Evolutionary conservation across 2,797 vertebrate species (phyloP).

Genomic region (Mastacembelus armatus): DNA sequence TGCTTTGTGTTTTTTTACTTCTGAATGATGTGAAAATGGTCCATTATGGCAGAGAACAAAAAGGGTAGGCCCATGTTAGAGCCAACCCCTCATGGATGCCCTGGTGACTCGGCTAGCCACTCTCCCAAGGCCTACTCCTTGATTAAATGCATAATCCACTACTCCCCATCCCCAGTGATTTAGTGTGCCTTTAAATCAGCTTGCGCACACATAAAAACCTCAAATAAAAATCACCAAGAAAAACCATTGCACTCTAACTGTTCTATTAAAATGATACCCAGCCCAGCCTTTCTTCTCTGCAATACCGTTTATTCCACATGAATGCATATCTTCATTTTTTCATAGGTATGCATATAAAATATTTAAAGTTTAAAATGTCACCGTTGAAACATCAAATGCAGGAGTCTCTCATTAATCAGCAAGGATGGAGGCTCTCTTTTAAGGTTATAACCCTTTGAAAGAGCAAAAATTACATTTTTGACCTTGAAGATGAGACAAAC

Average conservation of each 20-base stretch:
- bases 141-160: constrained; percentile 92
- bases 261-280: constrained; percentile 89
- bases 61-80: constrained; percentile 75
- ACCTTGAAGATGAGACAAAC: constrained; percentile 93
- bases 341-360: constrained; percentile 90
- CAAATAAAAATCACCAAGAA: constrained; percentile 90
- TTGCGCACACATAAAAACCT: constrained; percentile 89
- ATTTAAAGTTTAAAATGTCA: constrained; percentile 93
- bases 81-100: constrained; percentile 78
- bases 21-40: constrained; percentile 81
- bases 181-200: constrained; percentile 90
- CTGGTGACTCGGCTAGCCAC: constrained; percentile 83
- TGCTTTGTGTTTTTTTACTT: constrained; percentile 56
- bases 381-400: constrained; percentile 90
- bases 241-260: constrained; percentile 89
- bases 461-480: constrained; percentile 93
- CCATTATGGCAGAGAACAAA: constrained; percentile 80
- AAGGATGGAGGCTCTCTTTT: constrained; percentile 88
- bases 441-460: constrained; percentile 93
- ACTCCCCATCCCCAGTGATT: constrained; percentile 86
- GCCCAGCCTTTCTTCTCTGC: constrained; percentile 85
- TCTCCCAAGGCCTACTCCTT: constrained; percentile 88
- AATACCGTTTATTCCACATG: constrained; percentile 92
- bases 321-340: constrained; percentile 89
- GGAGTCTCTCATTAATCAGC: constrained; percentile 89